Percentiles rank a stretch among this genome's conserved stretches.
Conservation (phyloP, 2,888 invertebrate genomes). For the Microchrysa polita region DNA sequence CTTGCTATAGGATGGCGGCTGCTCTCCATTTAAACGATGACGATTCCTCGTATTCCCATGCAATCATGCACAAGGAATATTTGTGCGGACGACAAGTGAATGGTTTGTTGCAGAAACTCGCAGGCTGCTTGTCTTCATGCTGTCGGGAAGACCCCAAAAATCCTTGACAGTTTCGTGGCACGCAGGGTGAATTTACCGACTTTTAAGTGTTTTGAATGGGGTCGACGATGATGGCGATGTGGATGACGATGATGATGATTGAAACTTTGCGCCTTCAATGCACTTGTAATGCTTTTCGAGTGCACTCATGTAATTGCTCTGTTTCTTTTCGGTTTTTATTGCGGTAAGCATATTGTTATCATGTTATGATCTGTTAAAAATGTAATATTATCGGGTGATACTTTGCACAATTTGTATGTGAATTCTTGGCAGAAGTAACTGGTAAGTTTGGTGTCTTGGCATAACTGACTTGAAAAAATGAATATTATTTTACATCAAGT, state of each 20-base stretch:
- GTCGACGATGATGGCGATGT: not conserved
- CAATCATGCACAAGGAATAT: not conserved
- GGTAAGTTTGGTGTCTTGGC: too few species aligned
- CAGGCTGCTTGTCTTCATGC: not conserved
- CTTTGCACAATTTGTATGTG: too few species aligned
- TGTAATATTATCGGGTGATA: too few species aligned
- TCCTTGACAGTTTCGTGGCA: not conserved
- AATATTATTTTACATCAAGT: too few species aligned
- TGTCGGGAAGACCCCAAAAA: not conserved
- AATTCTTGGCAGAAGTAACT: too few species aligned
- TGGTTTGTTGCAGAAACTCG: not conserved
- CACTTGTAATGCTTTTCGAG: not conserved
- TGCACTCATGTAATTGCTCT: not conserved
- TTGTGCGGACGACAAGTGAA: not conserved
- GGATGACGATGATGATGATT: slow-evolving; percentile 4
- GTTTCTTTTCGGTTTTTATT: not conserved
- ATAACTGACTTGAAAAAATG: too few species aligned
- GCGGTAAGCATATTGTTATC: too few species aligned
- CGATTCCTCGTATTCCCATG: not conserved
- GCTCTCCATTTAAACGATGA: not conserved
- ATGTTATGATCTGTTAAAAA: too few species aligned
- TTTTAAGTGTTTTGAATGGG: not conserved
- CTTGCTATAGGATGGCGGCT: not conserved
- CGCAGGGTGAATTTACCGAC: not conserved
- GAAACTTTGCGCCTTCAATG: not conserved